These are phyloP conservation scores for Eulemur rufifrons DNA, from an alignment of 2,113 vertebrate species.

Conservation along the genomic window DNA sequence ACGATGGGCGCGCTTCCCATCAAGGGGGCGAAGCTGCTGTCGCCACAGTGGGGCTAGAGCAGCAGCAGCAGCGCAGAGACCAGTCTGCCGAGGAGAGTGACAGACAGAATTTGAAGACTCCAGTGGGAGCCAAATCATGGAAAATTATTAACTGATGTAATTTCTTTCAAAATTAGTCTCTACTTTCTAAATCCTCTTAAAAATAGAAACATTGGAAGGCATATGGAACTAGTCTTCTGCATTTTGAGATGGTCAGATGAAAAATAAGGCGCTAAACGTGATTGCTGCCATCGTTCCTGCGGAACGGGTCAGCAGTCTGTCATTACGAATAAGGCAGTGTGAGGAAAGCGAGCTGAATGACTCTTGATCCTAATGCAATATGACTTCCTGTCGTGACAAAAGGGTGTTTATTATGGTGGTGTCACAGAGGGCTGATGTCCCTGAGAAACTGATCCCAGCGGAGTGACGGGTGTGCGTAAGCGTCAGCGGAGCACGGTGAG, in stretches of 20 bases:
- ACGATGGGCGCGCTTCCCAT: not conserved
- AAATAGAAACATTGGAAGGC: not conserved
- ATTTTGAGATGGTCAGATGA: constrained; percentile 6
- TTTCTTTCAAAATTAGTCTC: not conserved
- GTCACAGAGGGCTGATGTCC: not conserved
- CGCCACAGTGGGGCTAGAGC: not conserved
- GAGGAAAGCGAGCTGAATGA: not conserved
- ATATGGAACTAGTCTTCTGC: not conserved
- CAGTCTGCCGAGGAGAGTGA: not conserved
- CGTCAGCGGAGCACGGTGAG: too few species aligned
- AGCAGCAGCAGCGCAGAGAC: not conserved
- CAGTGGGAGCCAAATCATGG: not conserved
- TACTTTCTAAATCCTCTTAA: not conserved
- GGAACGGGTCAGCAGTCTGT: not conserved
- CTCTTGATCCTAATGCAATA: not conserved
- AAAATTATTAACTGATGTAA: not conserved
- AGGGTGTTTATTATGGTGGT: not conserved
- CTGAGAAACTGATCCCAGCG: not conserved
- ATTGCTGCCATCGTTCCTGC: not conserved
- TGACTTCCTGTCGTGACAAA: constrained; percentile 45
- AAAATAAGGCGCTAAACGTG: not conserved
- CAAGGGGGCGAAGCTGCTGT: not conserved
- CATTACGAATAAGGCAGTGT: not conserved
- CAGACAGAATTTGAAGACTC: not conserved
- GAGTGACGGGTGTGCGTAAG: not conserved